These are phyloP conservation scores for Rissa tridactyla DNA, from an alignment of 2,113 vertebrate species.

Conservation along the genomic window DNA sequence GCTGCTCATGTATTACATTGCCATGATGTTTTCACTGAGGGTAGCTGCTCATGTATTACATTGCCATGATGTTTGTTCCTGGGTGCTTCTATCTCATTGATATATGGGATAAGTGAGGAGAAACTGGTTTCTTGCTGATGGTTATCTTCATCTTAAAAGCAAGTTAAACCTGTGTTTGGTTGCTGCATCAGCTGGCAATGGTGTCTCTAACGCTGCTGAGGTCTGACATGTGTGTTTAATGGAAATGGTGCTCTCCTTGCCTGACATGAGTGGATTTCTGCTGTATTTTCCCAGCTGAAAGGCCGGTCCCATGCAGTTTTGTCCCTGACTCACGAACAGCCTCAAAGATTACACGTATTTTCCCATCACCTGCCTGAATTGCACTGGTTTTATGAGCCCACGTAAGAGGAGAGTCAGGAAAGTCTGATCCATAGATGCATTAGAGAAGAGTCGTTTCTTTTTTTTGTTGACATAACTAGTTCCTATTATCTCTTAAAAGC, in stretches of 20 bases:
- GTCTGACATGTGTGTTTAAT: background rate
- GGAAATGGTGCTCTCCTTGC: background rate
- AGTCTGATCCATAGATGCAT: background rate
- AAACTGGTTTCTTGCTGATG: background rate
- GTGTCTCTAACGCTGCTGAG: background rate
- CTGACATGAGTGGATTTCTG: background rate
- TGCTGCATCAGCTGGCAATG: background rate
- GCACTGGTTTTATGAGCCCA: background rate
- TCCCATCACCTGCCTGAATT: background rate
- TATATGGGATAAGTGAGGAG: background rate
- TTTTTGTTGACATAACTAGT: background rate
- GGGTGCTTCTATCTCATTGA: background rate
- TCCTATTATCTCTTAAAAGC: conserved; percentile 7
- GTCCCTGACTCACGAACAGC: background rate
- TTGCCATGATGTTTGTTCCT: background rate
- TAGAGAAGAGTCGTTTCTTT: background rate
- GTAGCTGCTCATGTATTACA: background rate
- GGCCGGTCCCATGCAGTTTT: background rate
- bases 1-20: background rate
- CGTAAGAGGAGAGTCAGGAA: background rate
- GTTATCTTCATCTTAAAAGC: background rate
- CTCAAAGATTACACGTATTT: background rate
- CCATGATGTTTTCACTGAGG: background rate
- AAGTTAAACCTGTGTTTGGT: background rate
- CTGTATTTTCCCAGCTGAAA: background rate